Conservation (phyloP, 2,888 invertebrate species). For the Endotricha flammealis region DNA sequence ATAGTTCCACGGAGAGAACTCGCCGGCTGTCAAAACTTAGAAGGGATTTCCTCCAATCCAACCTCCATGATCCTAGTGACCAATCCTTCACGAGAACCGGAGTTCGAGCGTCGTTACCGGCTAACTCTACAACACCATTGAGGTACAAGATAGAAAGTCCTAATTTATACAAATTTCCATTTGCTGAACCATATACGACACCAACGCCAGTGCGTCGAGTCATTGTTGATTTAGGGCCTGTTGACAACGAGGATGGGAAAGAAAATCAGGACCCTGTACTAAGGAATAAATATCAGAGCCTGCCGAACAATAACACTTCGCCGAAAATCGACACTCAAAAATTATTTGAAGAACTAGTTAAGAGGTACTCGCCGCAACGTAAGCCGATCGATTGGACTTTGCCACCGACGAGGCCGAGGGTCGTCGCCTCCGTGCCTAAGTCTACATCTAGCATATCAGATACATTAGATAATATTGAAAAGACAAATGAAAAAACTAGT, state of each 20-base stretch:
- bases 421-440: slow-evolving; percentile 66
- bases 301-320: slow-evolving; percentile 41
- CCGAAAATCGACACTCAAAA: slow-evolving; percentile 63
- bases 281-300: slow-evolving; percentile 44
- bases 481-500: slow-evolving; percentile 35
- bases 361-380: slow-evolving; percentile 68
- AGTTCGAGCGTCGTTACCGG: slow-evolving; percentile 60
- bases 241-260: slow-evolving; percentile 47
- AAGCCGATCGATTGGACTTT: slow-evolving; percentile 67
- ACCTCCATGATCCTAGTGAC: slow-evolving; percentile 60
- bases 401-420: slow-evolving; percentile 64
- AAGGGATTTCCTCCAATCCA: slow-evolving; percentile 64
- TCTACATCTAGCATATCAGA: slow-evolving; percentile 53
- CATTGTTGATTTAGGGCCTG: slow-evolving; percentile 47
- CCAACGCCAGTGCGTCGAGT: slow-evolving; percentile 62
- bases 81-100: slow-evolving; percentile 56
- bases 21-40: slow-evolving; percentile 63
- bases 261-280: slow-evolving; percentile 53
- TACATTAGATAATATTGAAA: slow-evolving; percentile 43
- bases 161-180: slow-evolving; percentile 70
- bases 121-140: slow-evolving; percentile 41
- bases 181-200: slow-evolving; percentile 69
- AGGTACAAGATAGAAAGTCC: slow-evolving; percentile 69
- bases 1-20: slow-evolving; percentile 63
- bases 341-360: slow-evolving; percentile 63